A percentile compares a stretch with the other conserved stretches of the same genome.
phyloP scores from a whole-genome alignment of 2,888 invertebrate species.

The Lepidocyrtoides sp. region DNA sequence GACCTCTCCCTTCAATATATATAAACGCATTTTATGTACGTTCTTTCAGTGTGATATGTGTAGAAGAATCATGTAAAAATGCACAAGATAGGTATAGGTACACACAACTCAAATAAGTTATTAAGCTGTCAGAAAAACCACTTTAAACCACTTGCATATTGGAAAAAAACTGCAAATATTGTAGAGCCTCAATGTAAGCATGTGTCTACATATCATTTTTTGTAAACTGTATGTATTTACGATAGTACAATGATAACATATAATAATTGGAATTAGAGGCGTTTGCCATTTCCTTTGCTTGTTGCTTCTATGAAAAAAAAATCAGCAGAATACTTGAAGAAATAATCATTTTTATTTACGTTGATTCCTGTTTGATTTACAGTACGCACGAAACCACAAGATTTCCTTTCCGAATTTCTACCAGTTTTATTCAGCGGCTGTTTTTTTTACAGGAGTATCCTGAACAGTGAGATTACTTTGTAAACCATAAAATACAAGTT shows the following conservation, averaged over 20 bases:
- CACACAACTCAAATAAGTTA: neutral
- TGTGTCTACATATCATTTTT: too few species aligned
- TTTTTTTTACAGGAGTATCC: neutral
- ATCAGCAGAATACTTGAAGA: neutral
- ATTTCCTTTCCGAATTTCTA: neutral
- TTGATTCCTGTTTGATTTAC: constrained; percentile 62
- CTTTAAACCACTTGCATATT: neutral
- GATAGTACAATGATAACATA: neutral
- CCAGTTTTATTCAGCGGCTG: neutral
- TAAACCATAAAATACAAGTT: too few species aligned
- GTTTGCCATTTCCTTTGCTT: neutral
- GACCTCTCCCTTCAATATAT: neutral
- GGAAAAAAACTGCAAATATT: neutral
- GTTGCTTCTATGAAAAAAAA: neutral
- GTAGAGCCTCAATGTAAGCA: too few species aligned
- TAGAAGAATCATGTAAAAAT: neutral
- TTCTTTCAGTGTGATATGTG: too few species aligned
- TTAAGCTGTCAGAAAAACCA: neutral
- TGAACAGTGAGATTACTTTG: too few species aligned
- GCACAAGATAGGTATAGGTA: neutral
- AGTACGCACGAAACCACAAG: constrained; percentile 26
- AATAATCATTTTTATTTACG: constrained; percentile 28
- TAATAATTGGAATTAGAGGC: neutral
- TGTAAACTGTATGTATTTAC: too few species aligned
- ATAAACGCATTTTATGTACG: too few species aligned